Percentiles rank a stretch among this genome's conserved stretches.
Conservation (phyloP, 2,113 vertebrate species). For the Trichomycterus rosablanca region DNA sequence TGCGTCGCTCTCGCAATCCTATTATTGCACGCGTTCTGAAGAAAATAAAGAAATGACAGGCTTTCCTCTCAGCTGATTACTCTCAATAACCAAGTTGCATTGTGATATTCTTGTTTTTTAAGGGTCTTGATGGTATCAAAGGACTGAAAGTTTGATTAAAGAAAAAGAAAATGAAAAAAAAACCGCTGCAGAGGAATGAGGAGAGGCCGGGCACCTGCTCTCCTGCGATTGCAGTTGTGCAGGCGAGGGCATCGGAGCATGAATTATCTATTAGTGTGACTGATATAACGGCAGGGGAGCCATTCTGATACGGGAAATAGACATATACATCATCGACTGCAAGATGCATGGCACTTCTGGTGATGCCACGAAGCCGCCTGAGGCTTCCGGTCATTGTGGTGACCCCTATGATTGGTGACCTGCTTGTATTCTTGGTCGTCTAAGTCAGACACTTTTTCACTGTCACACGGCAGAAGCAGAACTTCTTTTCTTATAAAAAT, state of each 20-base stretch:
- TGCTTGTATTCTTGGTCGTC: neutral
- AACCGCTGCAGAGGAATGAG: constrained; percentile 39
- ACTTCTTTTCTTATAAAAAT: too few relatives aligned
- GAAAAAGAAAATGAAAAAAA: constrained; percentile 34
- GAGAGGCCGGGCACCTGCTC: constrained; percentile 36
- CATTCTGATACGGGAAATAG: constrained; percentile 43
- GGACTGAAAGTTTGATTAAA: constrained; percentile 57
- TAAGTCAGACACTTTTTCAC: too few relatives aligned
- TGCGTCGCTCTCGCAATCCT: neutral
- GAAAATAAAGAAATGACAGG: constrained; percentile 57
- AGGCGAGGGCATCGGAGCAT: constrained; percentile 40
- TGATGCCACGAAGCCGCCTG: constrained; percentile 26
- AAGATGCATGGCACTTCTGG: constrained; percentile 31
- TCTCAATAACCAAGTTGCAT: constrained; percentile 49
- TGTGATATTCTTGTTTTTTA: constrained; percentile 56
- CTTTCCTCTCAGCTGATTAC: constrained; percentile 57
- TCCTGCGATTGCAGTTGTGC: constrained; percentile 40
- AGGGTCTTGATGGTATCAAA: constrained; percentile 47
- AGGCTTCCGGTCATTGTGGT: constrained; percentile 14
- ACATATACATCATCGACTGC: constrained; percentile 41
- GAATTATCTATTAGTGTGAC: constrained; percentile 46
- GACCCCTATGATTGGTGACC: constrained; percentile 14
- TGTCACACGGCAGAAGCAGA: too few relatives aligned
- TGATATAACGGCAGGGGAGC: constrained; percentile 44
- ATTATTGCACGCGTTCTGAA: constrained; percentile 38